Percentiles rank a stretch among this genome's conserved stretches.
Conservation (phyloP, 2,888 invertebrate genomes). For the Catonia carolina region DNA sequence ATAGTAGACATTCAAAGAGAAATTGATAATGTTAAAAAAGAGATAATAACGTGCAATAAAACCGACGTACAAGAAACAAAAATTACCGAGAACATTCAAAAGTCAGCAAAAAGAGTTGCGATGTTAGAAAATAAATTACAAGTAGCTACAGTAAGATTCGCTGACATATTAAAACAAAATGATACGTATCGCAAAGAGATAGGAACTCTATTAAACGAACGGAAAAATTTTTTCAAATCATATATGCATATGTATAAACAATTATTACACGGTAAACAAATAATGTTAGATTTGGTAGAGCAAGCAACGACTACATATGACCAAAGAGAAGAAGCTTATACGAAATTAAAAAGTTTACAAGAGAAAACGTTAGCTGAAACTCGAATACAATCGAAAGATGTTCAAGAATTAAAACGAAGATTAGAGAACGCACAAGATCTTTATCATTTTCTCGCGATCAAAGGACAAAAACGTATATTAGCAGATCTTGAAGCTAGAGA, state of each 20-base stretch:
- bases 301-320: not conserved
- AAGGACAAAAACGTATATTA: constrained; percentile 71
- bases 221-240: not conserved
- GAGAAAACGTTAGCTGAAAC: constrained; percentile 70
- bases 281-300: constrained; percentile 1
- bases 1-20: not conserved
- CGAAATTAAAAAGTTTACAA: constrained; percentile 71
- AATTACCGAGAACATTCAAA: not conserved
- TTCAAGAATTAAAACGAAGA: constrained; percentile 77
- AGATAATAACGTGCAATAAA: not conserved
- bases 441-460: constrained; percentile 73
- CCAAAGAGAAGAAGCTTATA: constrained; percentile 44
- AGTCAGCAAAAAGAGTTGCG: not conserved
- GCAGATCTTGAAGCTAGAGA: constrained; percentile 68
- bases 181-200: not conserved
- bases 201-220: not conserved
- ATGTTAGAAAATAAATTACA: not conserved
- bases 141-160: not conserved
- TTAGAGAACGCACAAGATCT: constrained; percentile 79
- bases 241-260: not conserved
- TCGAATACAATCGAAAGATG: constrained; percentile 65
- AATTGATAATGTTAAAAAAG: constrained; percentile 1
- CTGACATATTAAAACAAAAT: not conserved
- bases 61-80: not conserved
- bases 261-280: not conserved